Percentiles rank a stretch among this genome's conserved stretches.
These are phyloP conservation scores for Zapus hudsonius DNA, from an alignment of 2,113 vertebrate species.

Conservation along the genomic window DNA sequence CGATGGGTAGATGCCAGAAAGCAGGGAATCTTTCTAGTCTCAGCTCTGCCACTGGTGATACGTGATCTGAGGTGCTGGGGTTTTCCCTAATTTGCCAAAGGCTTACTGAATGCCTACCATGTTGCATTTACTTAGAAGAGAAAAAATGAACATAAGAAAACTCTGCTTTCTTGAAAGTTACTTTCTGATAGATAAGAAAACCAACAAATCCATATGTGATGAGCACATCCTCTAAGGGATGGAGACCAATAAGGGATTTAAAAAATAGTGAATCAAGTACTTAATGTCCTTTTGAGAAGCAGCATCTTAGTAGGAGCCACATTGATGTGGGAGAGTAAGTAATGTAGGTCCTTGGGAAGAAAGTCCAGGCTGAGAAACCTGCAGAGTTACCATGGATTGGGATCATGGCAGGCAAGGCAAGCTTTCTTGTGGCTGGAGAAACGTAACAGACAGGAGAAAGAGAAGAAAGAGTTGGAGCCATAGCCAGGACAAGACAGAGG, in stretches of 20 bases:
- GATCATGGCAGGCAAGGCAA: neutral
- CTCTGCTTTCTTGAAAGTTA: neutral
- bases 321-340: neutral
- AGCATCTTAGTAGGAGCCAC: neutral
- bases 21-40: neutral
- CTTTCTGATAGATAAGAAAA: neutral
- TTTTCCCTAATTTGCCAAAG: slow-evolving; percentile 9
- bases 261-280: neutral
- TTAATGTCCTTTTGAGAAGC: neutral
- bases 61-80: neutral
- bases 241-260: neutral
- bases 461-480: neutral
- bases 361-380: rapidly evolving
- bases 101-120: neutral
- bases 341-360: neutral
- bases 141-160: neutral
- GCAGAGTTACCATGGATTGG: rapidly evolving
- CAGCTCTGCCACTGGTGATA: neutral
- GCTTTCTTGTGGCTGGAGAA: neutral
- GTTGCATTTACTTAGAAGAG: neutral
- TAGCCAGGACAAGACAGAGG: neutral
- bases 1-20: neutral
- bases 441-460: neutral
- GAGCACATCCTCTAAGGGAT: neutral
- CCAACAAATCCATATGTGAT: neutral